phyloP scores from a whole-genome alignment of 1,140 invertebrate genomes.

The Drosophila novamexicana region DNA sequence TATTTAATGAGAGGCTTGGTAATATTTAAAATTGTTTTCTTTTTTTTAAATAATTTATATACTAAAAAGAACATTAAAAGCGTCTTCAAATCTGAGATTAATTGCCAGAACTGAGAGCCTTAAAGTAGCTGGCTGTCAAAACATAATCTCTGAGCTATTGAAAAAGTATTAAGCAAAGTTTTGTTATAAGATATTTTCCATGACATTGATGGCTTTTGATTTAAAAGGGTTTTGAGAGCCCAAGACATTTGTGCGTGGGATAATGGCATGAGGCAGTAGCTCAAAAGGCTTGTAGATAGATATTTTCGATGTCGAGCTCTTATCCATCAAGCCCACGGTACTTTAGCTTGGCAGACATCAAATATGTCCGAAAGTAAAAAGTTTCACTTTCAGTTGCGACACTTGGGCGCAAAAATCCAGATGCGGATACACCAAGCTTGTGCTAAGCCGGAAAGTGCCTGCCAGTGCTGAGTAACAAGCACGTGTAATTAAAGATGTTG shows the following conservation, averaged over 20 bases:
- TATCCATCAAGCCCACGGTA: constrained; percentile 44
- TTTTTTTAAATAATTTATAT: background rate
- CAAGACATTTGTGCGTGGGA: constrained; percentile 23
- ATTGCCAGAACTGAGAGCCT: no score
- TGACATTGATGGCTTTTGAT: constrained; percentile 14
- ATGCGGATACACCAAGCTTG: background rate
- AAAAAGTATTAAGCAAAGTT: background rate
- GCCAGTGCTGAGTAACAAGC: constrained; percentile 55
- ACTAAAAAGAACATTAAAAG: no score
- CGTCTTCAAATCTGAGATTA: no score
- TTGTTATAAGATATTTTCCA: background rate
- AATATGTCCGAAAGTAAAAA: constrained; percentile 60
- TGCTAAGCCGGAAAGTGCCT: constrained; percentile 33
- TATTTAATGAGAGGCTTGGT: background rate
- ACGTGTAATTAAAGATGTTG: constrained; percentile 68
- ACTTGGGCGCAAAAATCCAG: constrained; percentile 38
- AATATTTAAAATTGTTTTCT: background rate
- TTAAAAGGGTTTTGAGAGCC: background rate
- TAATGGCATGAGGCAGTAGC: constrained; percentile 1
- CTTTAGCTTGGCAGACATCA: constrained; percentile 33
- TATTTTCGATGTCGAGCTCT: constrained; percentile 4
- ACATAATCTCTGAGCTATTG: background rate
- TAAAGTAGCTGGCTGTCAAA: no score
- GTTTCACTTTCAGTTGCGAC: constrained; percentile 81
- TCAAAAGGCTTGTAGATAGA: background rate